Evolutionary conservation across 2,888 invertebrate species (phyloP).

Genomic region (Volucella inflata): DNA sequence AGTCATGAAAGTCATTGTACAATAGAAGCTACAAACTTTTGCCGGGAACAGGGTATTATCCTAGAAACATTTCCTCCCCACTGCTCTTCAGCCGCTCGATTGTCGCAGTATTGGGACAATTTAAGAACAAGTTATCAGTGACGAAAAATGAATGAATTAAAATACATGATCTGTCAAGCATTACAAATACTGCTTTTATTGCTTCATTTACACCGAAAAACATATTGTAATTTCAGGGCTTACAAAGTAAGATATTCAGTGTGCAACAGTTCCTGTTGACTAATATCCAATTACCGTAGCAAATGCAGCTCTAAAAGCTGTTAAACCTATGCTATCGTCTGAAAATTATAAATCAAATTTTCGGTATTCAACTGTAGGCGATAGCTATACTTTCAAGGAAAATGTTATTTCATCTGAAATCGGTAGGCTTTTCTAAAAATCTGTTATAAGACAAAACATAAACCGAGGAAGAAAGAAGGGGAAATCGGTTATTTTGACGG

Average conservation of each 20-base stretch:
- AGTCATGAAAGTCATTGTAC: constrained; percentile 57
- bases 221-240: too few species aligned
- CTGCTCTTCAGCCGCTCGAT: constrained; percentile 38
- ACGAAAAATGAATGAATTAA: constrained; percentile 51
- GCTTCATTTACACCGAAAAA: background rate
- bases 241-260: too few species aligned
- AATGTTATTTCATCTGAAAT: too few species aligned
- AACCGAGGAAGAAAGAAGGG: background rate
- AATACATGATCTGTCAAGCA: constrained; percentile 49
- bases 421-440: too few species aligned
- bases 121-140: constrained; percentile 47
- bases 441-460: too few species aligned
- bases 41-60: constrained; percentile 33
- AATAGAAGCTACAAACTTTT: constrained; percentile 34
- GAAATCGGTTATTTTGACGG: constrained; percentile 57
- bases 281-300: too few species aligned
- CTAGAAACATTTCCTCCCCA: constrained; percentile 33
- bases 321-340: too few species aligned
- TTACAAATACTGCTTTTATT: constrained; percentile 48
- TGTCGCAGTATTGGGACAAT: constrained; percentile 34
- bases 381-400: too few species aligned
- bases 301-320: too few species aligned
- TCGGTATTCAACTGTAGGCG: too few species aligned
- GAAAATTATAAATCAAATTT: too few species aligned
- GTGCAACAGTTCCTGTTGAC: too few species aligned